Evolutionary conservation across 2,113 vertebrate species (phyloP), one percentile per base, ranked within the genome.

Genomic region (Pseudorasbora parva): DNA sequence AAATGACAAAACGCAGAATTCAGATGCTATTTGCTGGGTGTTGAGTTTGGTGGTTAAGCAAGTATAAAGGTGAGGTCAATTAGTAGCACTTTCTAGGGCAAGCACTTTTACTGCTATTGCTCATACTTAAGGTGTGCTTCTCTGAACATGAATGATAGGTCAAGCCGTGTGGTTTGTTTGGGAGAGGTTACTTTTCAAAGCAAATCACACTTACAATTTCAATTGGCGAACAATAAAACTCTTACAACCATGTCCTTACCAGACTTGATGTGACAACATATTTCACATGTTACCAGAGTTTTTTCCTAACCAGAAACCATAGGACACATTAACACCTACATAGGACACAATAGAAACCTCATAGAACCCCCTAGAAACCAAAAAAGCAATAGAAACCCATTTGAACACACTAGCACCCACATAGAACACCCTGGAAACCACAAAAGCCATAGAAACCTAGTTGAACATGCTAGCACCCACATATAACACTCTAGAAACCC

Each of bases 1-100:
- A 75, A 30, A 72, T 71, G 74, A 47, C 59, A 59, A 85, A 88
- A 83, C 19, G 51, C 25, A 62, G 60, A 51, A 69, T 75, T 71
- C n/a, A 30, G 56, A 86, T 33, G 60, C 73, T 82, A 82, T 84
- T 82, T 82, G 64, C 41, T 68, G 41, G 54, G 43, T 62, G 57
- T 75, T 81, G 57, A 74, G 78, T 33, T 49, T 82, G 43, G 21
- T 25, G 74, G 68, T 62, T 86, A 43, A 45, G 68, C 41, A 49
- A 43, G 86, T 49, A 57, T 85, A n/a, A 81, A 59, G 64, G 81
- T 41, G 56, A 72, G 23, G 60, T 72, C 49, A 33, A 71, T 69
- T 9, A 59, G 75, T 78, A 41, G 54, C 4, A 5, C 19, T 56
- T 76, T 51, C 27, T 14, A 33, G 19, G 51, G 11, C 49, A 33